Conservation (phyloP, 1,140 invertebrate species). For the Hirudo medicinalis region DNA sequence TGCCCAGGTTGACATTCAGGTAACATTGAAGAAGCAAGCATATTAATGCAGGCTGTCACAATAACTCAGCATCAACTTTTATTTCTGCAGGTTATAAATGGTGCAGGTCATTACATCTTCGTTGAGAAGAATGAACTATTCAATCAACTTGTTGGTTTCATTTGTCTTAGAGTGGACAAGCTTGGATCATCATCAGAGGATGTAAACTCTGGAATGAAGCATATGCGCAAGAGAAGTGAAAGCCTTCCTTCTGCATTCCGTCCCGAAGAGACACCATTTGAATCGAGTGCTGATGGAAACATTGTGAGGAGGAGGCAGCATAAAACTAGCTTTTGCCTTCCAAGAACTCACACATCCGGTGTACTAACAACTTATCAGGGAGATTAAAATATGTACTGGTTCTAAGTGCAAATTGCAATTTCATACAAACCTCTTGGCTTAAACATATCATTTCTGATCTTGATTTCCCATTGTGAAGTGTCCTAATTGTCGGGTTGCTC, state of each 20-base stretch:
- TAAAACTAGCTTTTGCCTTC: too few species aligned
- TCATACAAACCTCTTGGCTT: too few species aligned
- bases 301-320: too few species aligned
- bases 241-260: neutral
- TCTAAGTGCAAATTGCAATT: too few species aligned
- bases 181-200: constrained; percentile 6
- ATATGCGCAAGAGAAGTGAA: neutral
- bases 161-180: constrained; percentile 48
- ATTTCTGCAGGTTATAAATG: constrained; percentile 59
- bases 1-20: constrained; percentile 69
- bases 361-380: too few species aligned
- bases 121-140: constrained; percentile 76
- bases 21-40: constrained; percentile 32
- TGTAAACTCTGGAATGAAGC: neutral
- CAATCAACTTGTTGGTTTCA: constrained; percentile 64
- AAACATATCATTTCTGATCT: too few species aligned
- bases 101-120: constrained; percentile 91
- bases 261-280: neutral
- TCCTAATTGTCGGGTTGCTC: too few species aligned
- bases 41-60: neutral
- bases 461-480: too few species aligned
- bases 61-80: neutral
- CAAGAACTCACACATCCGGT: too few species aligned
- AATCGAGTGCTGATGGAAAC: neutral
- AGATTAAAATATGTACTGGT: too few species aligned